These are phyloP conservation scores for Timema cristinae DNA, from an alignment of 2,888 invertebrate species.

Conservation along the genomic window DNA sequence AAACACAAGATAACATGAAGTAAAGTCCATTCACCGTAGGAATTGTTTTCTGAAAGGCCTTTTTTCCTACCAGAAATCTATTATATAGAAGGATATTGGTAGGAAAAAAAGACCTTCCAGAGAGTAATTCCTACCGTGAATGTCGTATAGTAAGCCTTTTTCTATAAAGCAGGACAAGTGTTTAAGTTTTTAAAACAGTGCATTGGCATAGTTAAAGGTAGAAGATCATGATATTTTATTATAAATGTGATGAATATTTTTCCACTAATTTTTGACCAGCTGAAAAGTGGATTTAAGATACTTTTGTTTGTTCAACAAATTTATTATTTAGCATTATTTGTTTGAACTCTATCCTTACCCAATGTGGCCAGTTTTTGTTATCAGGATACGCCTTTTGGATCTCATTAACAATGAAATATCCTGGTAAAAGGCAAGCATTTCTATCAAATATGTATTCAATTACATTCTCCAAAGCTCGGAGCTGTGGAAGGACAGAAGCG, in stretches of 20 bases:
- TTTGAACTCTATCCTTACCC: conserved; percentile 57
- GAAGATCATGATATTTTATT: too few species aligned
- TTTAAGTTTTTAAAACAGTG: too few species aligned
- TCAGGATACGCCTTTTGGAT: conserved; percentile 84
- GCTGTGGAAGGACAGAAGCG: conserved; percentile 74
- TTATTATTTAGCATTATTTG: neutral
- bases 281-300: neutral
- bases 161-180: too few species aligned
- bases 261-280: neutral
- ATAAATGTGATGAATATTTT: neutral
- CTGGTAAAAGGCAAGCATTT: conserved; percentile 85
- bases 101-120: too few species aligned
- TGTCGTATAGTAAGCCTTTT: too few species aligned
- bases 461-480: conserved; percentile 75
- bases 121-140: too few species aligned
- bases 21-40: too few species aligned
- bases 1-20: too few species aligned
- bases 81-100: too few species aligned
- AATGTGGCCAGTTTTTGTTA: conserved; percentile 81
- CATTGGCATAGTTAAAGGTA: too few species aligned
- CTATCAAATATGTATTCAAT: conserved; percentile 88
- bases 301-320: neutral
- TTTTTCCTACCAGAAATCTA: too few species aligned
- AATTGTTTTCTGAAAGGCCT: too few species aligned
- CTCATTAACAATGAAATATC: conserved; percentile 93